Conservation (phyloP, 1,140 invertebrate species). For the Lepidurus packardi region DNA sequence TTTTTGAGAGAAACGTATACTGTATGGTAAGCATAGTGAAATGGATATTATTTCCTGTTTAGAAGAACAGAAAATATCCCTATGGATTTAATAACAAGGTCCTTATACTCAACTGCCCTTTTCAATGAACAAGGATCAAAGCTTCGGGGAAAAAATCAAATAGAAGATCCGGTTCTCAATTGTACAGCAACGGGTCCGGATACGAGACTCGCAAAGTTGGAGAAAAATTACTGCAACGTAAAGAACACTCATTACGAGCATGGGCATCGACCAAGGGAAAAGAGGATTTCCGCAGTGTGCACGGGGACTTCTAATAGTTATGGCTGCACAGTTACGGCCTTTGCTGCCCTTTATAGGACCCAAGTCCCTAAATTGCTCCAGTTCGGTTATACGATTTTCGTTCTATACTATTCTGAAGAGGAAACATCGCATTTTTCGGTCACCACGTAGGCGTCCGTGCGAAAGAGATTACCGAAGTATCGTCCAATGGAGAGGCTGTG, state of each 20-base stretch:
- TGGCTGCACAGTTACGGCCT: not conserved
- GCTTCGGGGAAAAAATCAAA: not conserved
- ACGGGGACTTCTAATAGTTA: not conserved
- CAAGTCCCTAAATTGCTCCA: not conserved
- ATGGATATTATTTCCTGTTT: no score
- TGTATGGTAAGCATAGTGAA: no score
- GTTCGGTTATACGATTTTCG: not conserved
- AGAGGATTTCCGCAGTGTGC: conserved; percentile 17
- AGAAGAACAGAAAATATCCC: no score
- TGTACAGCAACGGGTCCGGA: not conserved
- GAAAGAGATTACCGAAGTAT: not conserved
- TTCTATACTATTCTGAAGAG: not conserved
- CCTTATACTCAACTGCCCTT: no score
- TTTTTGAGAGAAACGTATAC: no score
- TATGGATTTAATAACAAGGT: no score
- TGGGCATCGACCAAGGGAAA: not conserved
- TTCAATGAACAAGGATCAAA: no score
- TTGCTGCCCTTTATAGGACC: not conserved
- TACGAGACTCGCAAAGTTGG: not conserved
- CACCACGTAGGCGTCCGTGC: not conserved
- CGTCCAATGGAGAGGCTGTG: not conserved
- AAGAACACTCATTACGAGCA: conserved; percentile 3
- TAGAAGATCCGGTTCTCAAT: not conserved
- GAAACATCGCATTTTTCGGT: not conserved
- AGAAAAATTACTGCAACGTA: conserved; percentile 22